Evolutionary conservation across 2,888 invertebrate species (phyloP).

Genomic region (Cephus pygmeus): DNA sequence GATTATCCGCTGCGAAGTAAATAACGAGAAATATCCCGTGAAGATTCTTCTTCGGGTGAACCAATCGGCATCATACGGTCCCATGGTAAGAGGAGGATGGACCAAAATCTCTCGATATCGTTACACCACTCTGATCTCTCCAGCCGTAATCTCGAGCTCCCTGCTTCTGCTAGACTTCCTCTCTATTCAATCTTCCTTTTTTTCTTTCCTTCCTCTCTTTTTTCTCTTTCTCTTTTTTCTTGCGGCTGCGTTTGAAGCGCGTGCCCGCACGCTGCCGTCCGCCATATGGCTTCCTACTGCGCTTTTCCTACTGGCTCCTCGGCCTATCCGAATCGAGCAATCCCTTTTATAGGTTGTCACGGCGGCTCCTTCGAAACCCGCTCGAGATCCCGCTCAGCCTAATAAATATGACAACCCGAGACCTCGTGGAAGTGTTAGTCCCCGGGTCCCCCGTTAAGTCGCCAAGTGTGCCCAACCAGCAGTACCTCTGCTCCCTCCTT

Average conservation of each 20-base stretch:
- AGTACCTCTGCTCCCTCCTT: background rate
- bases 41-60: background rate
- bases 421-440: conserved; percentile 37
- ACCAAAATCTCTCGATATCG: background rate
- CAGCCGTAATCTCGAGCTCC: background rate
- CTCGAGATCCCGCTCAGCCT: conserved; percentile 22
- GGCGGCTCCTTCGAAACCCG: background rate
- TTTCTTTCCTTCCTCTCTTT: conserved; percentile 3
- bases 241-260: conserved; percentile 35
- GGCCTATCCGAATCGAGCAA: background rate
- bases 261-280: conserved; percentile 37
- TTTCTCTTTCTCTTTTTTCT: conserved; percentile 16
- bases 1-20: background rate
- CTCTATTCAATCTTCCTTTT: conserved; percentile 17
- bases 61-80: background rate
- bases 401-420: conserved; percentile 48
- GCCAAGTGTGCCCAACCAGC: background rate
- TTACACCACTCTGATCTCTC: background rate
- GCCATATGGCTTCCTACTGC: conserved; percentile 45
- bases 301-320: background rate
- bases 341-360: background rate
- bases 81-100: background rate
- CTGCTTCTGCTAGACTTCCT: background rate
- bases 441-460: background rate
- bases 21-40: background rate